A percentile compares a stretch with the other conserved stretches of the same genome.
Conservation (phyloP, 1,140 invertebrate species). For the Leptinotarsa undecemlineata region DNA sequence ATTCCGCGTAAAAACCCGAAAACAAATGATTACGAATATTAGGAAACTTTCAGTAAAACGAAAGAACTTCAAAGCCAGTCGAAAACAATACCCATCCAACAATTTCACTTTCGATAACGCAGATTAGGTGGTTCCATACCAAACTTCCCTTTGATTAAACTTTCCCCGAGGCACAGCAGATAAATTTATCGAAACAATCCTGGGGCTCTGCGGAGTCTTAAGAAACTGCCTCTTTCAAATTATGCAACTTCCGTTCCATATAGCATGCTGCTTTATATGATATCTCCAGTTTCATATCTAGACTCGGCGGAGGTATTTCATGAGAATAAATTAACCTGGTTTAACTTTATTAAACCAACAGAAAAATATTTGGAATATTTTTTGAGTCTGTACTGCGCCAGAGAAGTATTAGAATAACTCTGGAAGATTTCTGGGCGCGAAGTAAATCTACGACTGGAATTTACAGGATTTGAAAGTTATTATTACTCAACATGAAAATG, state of each 20-base stretch:
- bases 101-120: conserved; percentile 5
- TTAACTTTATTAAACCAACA: conserved; percentile 4
- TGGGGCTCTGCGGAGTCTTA: background rate
- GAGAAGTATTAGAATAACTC: too few relatives aligned
- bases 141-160: conserved; percentile 4
- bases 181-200: conserved; percentile 8
- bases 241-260: conserved; percentile 5
- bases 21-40: background rate
- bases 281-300: conserved; percentile 3
- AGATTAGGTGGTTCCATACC: background rate
- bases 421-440: too few relatives aligned
- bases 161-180: background rate
- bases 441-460: too few relatives aligned
- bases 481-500: too few relatives aligned
- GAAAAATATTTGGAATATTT: conserved; percentile 2
- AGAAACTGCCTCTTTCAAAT: conserved; percentile 6
- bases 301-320: conserved; percentile 1
- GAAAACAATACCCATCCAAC: conserved; percentile 1
- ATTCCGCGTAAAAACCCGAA: background rate
- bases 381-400: background rate
- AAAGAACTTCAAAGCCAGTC: background rate
- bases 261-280: conserved; percentile 8
- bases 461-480: too few relatives aligned
- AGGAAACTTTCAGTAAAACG: background rate
- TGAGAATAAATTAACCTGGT: conserved; percentile 3